Evolutionary conservation across 2,797 vertebrate species (phyloP), one percentile per base, ranked within the genome.

Genomic region (Numenius phaeopus): DNA sequence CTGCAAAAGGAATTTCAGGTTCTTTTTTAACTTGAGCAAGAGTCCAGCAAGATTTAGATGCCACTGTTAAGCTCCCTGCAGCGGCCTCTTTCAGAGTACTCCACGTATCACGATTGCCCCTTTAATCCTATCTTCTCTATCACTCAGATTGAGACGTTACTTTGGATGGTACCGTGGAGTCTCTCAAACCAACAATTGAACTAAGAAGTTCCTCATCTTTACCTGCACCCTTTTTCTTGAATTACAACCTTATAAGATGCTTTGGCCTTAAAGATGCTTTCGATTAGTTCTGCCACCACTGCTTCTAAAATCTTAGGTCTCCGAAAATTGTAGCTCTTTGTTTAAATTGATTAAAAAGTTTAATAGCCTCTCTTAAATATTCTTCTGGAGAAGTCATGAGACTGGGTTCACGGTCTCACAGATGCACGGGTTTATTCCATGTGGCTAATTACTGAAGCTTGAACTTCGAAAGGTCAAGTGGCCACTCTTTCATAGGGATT

Each of bases 41-140:
- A 49, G 22, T 47, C 54, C 32, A 50, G 30, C 0, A 5, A 54
- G 50, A 55, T 57, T 32, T 18, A 21, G 24, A 47, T 26, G 32
- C 58, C 5, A 0, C 22, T n/a, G 9, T 47, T 57, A 46, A 0
- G 3, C 69, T 17, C 62, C 69, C 57, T 58, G 37, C 29, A 50
- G 42, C 50, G 42, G 54, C 49, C 13, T 32, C 3, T 22, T 29
- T 24, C 21, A 7, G 12, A 80, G n/a, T 57, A 18, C 11, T 69
- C 50, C 15, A 4, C 0, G 1, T 46, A 24, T 64, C 39, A n/a
- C 2, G 1, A 1, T 52, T 42, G 29, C 5, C 46, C 18, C 39
- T 19, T 76, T 76, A 61, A 57, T 55, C 42, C 19, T 30, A 8
- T 18, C 44, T 27, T 46, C 42, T 23, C 40, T 18, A 24, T 9